Conservation (phyloP, 2,797 vertebrate species). For the Ctenosaura bakeri region DNA sequence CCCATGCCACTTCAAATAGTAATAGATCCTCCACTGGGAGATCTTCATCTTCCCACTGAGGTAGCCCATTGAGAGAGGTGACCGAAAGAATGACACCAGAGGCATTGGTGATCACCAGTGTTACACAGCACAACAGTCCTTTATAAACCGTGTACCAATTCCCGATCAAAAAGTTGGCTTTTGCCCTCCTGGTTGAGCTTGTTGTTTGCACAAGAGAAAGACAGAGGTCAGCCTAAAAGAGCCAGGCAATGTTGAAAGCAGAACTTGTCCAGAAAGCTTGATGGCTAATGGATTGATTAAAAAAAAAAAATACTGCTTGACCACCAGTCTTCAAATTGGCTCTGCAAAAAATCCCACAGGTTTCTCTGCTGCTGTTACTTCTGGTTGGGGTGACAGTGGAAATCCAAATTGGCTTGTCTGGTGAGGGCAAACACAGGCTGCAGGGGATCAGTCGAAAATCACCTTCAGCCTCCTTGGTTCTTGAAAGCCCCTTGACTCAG, state of each 20-base stretch:
- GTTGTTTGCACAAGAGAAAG: not conserved
- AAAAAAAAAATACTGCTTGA: conserved; percentile 53
- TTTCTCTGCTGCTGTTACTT: conserved; percentile 53
- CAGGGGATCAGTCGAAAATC: conserved; percentile 20
- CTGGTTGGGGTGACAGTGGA: conserved; percentile 37
- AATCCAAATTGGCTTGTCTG: conserved; percentile 61
- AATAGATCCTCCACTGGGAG: conserved; percentile 90
- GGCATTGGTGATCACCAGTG: conserved; percentile 82
- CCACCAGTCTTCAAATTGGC: conserved; percentile 58
- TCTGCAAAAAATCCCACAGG: conserved; percentile 63
- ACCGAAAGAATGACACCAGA: conserved; percentile 89
- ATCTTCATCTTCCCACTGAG: conserved; percentile 88
- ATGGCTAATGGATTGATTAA: conserved; percentile 56
- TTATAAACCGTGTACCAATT: not conserved
- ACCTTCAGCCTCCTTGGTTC: not conserved
- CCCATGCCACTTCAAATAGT: conserved; percentile 96
- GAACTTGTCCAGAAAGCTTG: conserved; percentile 66
- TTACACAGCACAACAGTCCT: not conserved
- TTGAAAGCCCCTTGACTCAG: conserved; percentile 23
- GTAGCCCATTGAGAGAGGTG: conserved; percentile 91
- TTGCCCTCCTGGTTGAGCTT: not conserved
- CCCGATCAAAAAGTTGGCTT: no score
- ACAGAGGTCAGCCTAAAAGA: not conserved
- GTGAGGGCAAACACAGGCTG: conserved; percentile 19
- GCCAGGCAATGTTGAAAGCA: conserved; percentile 26